Evolutionary conservation across 2,113 vertebrate genomes (phyloP).

Genomic region (Ptyas mucosa): DNA sequence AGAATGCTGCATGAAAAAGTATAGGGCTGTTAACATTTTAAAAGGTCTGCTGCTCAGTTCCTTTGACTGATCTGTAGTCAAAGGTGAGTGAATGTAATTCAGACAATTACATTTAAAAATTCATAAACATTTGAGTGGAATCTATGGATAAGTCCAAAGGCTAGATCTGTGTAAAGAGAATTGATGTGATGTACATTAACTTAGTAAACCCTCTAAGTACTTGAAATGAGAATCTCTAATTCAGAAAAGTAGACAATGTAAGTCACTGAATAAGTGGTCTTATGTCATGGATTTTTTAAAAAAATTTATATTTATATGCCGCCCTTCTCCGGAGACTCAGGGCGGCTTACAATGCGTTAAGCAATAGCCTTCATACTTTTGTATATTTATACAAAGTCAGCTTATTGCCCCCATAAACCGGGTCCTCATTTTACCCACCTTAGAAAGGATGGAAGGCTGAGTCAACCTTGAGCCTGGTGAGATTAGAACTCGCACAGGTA

Average conservation of each 20-base stretch:
- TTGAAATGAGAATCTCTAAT: background rate
- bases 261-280: background rate
- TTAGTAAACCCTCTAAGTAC: background rate
- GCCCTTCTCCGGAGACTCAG: too few relatives aligned
- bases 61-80: constrained; percentile 28
- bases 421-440: too few relatives aligned
- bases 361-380: too few relatives aligned
- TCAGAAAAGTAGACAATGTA: background rate
- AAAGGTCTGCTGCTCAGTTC: constrained; percentile 42
- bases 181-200: background rate
- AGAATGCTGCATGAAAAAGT: constrained; percentile 42
- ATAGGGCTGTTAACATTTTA: constrained; percentile 38
- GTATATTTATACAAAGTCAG: too few relatives aligned
- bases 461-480: too few relatives aligned
- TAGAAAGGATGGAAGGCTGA: too few relatives aligned
- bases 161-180: background rate
- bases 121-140: background rate
- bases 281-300: background rate
- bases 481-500: too few relatives aligned
- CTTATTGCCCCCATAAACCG: too few relatives aligned
- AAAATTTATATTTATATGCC: too few relatives aligned
- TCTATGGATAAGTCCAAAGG: background rate
- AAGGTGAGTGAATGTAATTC: background rate
- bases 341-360: too few relatives aligned
- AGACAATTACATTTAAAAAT: constrained; percentile 15